Evolutionary conservation across 2,797 vertebrate species (phyloP).

Genomic region (Gouania willdenowi): DNA sequence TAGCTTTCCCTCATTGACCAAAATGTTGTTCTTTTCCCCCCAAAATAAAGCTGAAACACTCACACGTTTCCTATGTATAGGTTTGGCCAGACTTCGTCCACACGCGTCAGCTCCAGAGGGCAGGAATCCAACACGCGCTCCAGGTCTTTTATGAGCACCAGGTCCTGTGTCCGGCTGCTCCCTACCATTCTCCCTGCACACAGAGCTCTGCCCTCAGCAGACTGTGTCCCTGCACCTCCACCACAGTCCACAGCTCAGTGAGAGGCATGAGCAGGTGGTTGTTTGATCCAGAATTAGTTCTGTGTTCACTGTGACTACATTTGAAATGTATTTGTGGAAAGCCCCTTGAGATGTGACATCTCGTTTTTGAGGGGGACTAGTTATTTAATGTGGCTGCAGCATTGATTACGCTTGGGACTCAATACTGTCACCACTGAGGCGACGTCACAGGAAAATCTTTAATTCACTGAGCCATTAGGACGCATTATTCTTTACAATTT

Average conservation of each 20-base stretch:
- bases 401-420: conserved; percentile 42
- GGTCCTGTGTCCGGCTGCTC: conserved; percentile 46
- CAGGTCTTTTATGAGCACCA: conserved; percentile 70
- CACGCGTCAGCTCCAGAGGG: conserved; percentile 68
- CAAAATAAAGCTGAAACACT: conserved; percentile 53
- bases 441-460: conserved; percentile 1
- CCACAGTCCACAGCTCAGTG: conserved; percentile 27
- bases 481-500: too few species aligned
- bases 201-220: conserved; percentile 21
- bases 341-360: too few species aligned
- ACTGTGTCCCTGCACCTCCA: conserved; percentile 9
- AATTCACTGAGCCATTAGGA: too few species aligned
- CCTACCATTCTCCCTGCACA: conserved; percentile 62
- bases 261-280: conserved; percentile 71
- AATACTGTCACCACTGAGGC: conserved; percentile 9
- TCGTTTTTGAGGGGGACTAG: conserved; percentile 22
- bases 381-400: conserved; percentile 42
- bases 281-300: conserved; percentile 65
- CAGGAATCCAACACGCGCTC: conserved; percentile 80
- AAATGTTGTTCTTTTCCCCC: neutral
- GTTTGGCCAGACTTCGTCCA: conserved; percentile 81
- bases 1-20: too few species aligned
- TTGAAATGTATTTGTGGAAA: too few species aligned
- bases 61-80: conserved; percentile 79
- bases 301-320: conserved; percentile 28